Conservation (phyloP, 1,140 invertebrate species). For the Heterodera schachtii region DNA sequence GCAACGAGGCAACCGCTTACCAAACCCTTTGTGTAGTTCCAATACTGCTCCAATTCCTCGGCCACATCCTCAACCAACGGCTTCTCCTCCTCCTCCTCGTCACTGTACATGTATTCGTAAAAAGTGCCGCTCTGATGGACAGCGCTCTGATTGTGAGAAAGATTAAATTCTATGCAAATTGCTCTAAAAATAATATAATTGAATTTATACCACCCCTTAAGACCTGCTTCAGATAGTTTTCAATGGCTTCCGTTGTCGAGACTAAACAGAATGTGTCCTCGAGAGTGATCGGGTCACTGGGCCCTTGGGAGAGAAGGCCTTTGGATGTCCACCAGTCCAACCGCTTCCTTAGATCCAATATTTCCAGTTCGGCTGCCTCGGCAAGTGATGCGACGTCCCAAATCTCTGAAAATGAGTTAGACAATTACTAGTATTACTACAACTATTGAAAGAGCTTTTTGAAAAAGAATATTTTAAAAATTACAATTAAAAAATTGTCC, state of each 20-base stretch:
- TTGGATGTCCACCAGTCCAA: slow-evolving; percentile 80
- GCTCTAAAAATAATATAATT: no score
- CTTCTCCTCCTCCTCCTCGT: slow-evolving; percentile 70
- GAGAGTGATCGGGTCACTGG: slow-evolving; percentile 86
- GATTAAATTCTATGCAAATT: background rate
- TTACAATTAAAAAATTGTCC: no score
- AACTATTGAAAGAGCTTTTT: no score
- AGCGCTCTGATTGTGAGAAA: slow-evolving; percentile 12
- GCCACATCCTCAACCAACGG: slow-evolving; percentile 87
- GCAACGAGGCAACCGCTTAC: slow-evolving; percentile 73
- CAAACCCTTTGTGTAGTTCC: slow-evolving; percentile 68
- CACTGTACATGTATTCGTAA: slow-evolving; percentile 27
- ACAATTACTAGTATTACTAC: no score
- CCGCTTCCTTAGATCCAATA: slow-evolving; percentile 83
- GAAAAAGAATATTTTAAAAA: no score
- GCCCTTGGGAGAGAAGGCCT: slow-evolving; percentile 79
- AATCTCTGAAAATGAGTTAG: slow-evolving; percentile 33
- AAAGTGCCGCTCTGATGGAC: background rate
- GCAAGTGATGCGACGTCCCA: slow-evolving; percentile 34
- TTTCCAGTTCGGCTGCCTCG: slow-evolving; percentile 63
- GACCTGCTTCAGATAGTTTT: slow-evolving; percentile 32
- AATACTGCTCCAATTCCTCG: slow-evolving; percentile 87
- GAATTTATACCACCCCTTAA: no score
- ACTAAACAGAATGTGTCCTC: slow-evolving; percentile 57
- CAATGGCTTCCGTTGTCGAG: slow-evolving; percentile 23